Percentiles rank a stretch among this genome's conserved stretches.
phyloP scores from a whole-genome alignment of 1,140 invertebrate genomes.

The Dendroctonus ponderosae region DNA sequence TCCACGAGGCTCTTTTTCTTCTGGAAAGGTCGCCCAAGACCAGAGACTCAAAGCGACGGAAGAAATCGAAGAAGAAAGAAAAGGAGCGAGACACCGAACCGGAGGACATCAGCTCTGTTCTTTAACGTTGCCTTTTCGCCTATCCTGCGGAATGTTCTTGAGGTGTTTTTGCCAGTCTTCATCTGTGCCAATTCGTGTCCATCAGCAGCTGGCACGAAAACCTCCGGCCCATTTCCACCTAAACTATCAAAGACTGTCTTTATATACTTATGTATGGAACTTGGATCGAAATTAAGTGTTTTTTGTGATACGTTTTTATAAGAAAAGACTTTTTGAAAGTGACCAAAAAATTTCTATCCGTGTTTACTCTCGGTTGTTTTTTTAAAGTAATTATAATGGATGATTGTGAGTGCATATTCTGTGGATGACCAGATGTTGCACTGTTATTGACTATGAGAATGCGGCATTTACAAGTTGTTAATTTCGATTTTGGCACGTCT shows the following conservation, averaged over 20 bases:
- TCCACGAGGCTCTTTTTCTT: conserved; percentile 61
- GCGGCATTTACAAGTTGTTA: not conserved
- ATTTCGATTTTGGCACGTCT: not conserved
- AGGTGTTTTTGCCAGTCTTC: not conserved
- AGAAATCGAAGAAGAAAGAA: conserved; percentile 52
- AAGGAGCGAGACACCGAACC: conserved; percentile 39
- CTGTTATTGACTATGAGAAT: not conserved
- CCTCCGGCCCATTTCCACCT: not conserved
- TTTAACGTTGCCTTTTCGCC: conserved; percentile 31
- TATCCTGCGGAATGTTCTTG: not conserved
- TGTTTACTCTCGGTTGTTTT: not conserved
- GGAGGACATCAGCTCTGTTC: conserved; percentile 46
- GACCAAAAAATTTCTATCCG: conserved; percentile 15
- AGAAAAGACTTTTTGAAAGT: conserved; percentile 16
- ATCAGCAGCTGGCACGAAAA: not conserved
- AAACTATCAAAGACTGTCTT: conserved; percentile 16
- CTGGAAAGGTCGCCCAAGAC: conserved; percentile 57
- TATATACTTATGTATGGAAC: conserved; percentile 1
- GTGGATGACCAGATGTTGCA: not conserved
- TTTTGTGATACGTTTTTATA: conserved; percentile 21
- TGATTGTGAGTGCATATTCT: not conserved
- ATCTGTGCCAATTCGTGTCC: not conserved
- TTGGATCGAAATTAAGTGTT: conserved; percentile 11
- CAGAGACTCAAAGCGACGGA: conserved; percentile 50
- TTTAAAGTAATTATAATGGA: not conserved